Evolutionary conservation across 2,888 invertebrate genomes (phyloP), one percentile per base, ranked within the genome.

Genomic region (Hololepta plana): DNA sequence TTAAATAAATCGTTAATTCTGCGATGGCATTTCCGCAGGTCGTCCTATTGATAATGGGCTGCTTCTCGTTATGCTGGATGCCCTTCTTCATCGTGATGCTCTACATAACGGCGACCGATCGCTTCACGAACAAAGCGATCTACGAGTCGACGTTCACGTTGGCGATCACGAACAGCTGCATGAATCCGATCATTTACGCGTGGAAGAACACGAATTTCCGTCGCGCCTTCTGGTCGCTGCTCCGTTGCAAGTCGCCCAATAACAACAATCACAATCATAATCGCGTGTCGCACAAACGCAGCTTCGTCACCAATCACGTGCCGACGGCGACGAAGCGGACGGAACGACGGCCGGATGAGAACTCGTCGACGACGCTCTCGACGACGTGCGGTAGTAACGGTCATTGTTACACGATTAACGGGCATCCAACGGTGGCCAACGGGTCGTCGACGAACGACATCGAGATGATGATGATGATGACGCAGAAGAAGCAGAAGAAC

Each of bases 121-220:
- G 30, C 11, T 33, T 35, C 5, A 33, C 37, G 3, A 10, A 28
- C 9, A 10, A 17, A 3, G 31, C 42, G 5, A 33, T 47, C 13
- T 55, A 55, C 39, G 54, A 55, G 36, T 38, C 48, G 11, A 45
- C 49, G 13, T 51, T 55, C 33, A 51, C 73, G 3, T 57, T 82
- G 35, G 81, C 80, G 12, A 72, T 81, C 60, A 65, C 72, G 27
- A 81, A 81, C 51, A 81, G 80, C 5, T 75, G 75, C 14, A 66
- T 80, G 44, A 82, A 82, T 53, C 82, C 82, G 1, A 56, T 81
- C 22, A 80, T 81, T 41, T 82, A 82, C 55, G 79, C 80, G 15
- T 82, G 82, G 81, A 82, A 82, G 50, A 81, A 80, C 48, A 62
- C 68, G 4, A 76, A 72, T 34, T 81, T 80, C 47, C 66, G 80